phyloP scores from a whole-genome alignment of 2,797 vertebrate genomes.

The Protonibea diacanthus region DNA sequence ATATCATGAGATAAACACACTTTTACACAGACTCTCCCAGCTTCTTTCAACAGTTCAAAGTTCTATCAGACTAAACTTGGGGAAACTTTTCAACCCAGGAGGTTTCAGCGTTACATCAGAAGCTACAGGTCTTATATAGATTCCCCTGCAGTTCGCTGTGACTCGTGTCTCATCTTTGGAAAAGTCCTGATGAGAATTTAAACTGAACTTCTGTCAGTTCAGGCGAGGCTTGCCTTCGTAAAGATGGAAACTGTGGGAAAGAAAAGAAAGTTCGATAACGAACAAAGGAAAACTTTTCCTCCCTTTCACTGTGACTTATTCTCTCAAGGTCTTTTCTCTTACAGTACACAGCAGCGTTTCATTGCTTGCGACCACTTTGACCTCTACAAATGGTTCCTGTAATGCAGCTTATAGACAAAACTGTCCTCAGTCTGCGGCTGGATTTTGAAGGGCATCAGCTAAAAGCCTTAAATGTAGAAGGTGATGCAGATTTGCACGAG shows the following conservation, averaged over 20 bases:
- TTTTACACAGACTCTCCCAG: neutral
- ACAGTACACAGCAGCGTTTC: slow-evolving; percentile 15
- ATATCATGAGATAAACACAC: neutral
- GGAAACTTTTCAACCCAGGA: neutral
- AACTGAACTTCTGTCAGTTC: slow-evolving; percentile 30
- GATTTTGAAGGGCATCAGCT: slow-evolving; percentile 11
- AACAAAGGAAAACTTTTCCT: slow-evolving; percentile 4
- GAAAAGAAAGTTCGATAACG: neutral
- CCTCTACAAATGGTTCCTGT: neutral
- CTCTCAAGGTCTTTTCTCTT: slow-evolving; percentile 17
- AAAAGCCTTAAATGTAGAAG: slow-evolving; percentile 30
- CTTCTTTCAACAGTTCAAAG: neutral
- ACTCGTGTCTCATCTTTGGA: slow-evolving; percentile 24
- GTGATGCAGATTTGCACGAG: slow-evolving; percentile 18
- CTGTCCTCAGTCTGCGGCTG: neutral
- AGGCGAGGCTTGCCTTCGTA: neutral
- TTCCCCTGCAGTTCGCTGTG: slow-evolving; percentile 21
- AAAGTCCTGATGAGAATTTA: slow-evolving; percentile 36
- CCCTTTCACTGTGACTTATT: neutral
- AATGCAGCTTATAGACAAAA: slow-evolving; percentile 13
- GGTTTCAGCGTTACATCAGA: slow-evolving; percentile 16
- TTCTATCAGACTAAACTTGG: neutral
- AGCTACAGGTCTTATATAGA: slow-evolving; percentile 6
- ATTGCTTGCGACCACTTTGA: slow-evolving; percentile 7
- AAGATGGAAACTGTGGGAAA: slow-evolving; percentile 25